Evolutionary conservation across 2,797 vertebrate genomes (phyloP).

Genomic region (Pseudotriccus pelzelni): DNA sequence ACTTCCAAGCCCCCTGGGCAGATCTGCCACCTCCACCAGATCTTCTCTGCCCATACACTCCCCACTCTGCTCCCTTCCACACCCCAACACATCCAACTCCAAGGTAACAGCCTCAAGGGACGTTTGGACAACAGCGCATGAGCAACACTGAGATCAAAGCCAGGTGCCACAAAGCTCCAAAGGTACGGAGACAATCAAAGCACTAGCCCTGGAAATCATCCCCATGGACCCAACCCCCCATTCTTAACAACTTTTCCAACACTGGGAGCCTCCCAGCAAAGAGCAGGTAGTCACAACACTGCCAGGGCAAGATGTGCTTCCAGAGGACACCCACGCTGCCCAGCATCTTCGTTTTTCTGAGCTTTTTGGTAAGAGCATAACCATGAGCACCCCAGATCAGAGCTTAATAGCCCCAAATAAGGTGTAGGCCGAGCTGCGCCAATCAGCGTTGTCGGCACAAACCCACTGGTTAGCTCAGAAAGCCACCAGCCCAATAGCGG

Average conservation of each 20-base stretch:
- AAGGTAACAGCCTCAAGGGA: neutral
- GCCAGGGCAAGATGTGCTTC: rapidly evolving
- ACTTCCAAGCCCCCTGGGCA: neutral
- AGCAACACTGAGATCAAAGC: neutral
- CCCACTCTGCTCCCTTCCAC: neutral
- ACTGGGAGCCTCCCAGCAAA: neutral
- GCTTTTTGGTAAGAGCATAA: neutral
- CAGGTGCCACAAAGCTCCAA: neutral
- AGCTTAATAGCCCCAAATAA: neutral
- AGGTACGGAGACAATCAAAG: neutral
- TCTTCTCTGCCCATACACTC: neutral
- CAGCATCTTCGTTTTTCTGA: neutral
- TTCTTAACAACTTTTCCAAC: neutral
- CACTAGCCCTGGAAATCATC: neutral
- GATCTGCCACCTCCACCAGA: neutral
- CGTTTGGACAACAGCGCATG: rapidly evolving
- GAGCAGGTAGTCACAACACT: neutral
- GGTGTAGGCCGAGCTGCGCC: rapidly evolving
- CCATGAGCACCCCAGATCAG: rapidly evolving
- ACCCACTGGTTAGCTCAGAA: neutral
- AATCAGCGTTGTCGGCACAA: rapidly evolving
- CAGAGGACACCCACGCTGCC: neutral
- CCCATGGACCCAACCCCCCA: neutral
- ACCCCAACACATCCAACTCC: neutral
- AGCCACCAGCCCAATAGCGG: neutral